These are phyloP conservation scores for Scolopax bukidnonensis DNA, from an alignment of 2,797 vertebrate genomes.

Conservation along the genomic window DNA sequence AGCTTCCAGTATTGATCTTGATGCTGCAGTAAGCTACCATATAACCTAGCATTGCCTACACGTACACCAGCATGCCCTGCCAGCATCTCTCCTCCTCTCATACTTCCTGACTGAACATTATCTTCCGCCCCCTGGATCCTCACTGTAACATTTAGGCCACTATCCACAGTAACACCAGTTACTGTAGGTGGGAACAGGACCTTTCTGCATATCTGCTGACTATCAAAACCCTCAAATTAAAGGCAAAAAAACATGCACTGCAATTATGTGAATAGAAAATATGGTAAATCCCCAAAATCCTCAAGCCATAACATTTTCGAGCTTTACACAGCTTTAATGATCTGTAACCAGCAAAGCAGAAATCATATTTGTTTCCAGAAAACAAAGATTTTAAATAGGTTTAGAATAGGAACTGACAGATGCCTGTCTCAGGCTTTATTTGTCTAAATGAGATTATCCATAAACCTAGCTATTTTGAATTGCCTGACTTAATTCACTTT, in stretches of 20 bases:
- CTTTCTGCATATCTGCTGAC: too few relatives aligned
- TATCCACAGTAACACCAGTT: too few relatives aligned
- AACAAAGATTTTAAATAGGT: not conserved
- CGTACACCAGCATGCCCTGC: too few relatives aligned
- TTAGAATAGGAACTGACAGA: not conserved
- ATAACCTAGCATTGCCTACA: too few relatives aligned
- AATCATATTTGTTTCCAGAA: not conserved
- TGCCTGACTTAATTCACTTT: not conserved
- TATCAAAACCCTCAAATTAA: not conserved
- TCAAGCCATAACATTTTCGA: not conserved
- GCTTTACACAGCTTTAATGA: not conserved
- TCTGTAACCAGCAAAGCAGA: not conserved
- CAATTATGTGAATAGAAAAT: not conserved
- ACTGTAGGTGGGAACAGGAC: too few relatives aligned
- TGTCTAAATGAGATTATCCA: not conserved
- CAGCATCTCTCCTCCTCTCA: too few relatives aligned
- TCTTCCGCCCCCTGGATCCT: too few relatives aligned
- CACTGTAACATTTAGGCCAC: too few relatives aligned
- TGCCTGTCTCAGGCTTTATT: not conserved
- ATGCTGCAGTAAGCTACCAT: too few relatives aligned
- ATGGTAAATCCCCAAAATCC: not conserved
- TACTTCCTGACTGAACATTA: too few relatives aligned
- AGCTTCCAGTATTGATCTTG: too few relatives aligned
- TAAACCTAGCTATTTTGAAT: not conserved
- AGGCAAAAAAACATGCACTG: not conserved